Evolutionary conservation across 2,888 invertebrate genomes (phyloP).

Genomic region (Cyaniris semiargus): DNA sequence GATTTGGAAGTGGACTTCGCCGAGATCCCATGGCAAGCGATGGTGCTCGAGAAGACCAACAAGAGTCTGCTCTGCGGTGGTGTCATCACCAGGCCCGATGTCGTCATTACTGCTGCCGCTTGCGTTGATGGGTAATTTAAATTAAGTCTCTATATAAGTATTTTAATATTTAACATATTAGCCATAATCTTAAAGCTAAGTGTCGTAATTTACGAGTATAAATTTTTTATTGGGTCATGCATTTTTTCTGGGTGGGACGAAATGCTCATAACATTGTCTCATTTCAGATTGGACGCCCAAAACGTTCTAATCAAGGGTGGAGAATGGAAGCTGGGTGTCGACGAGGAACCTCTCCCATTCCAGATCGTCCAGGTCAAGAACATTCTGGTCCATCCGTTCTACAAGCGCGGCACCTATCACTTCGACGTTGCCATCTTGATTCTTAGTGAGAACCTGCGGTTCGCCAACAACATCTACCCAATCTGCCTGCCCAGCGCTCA

Average conservation of each 20-base stretch:
- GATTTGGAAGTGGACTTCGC: slow-evolving; percentile 85
- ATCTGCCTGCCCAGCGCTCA: slow-evolving; percentile 83
- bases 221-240: too few relatives aligned
- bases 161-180: too few relatives aligned
- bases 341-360: slow-evolving; percentile 89
- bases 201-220: not conserved
- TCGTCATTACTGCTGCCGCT: slow-evolving; percentile 88
- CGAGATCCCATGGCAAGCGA: slow-evolving; percentile 93
- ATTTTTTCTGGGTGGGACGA: too few relatives aligned
- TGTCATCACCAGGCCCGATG: slow-evolving; percentile 86
- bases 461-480: slow-evolving; percentile 86
- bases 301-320: slow-evolving; percentile 89
- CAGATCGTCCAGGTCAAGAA: slow-evolving; percentile 86
- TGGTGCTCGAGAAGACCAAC: slow-evolving; percentile 87
- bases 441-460: slow-evolving; percentile 81
- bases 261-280: not conserved
- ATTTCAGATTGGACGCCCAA: slow-evolving; percentile 79
- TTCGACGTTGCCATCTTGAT: slow-evolving; percentile 88
- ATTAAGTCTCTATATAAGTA: too few relatives aligned
- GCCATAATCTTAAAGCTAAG: not conserved
- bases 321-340: slow-evolving; percentile 91
- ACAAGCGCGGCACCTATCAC: slow-evolving; percentile 79
- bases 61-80: slow-evolving; percentile 89
- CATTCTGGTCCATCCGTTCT: slow-evolving; percentile 86
- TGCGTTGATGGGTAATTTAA: slow-evolving; percentile 87